Evolutionary conservation across 2,113 vertebrate species (phyloP).

Genomic region (Haemorhous mexicanus): DNA sequence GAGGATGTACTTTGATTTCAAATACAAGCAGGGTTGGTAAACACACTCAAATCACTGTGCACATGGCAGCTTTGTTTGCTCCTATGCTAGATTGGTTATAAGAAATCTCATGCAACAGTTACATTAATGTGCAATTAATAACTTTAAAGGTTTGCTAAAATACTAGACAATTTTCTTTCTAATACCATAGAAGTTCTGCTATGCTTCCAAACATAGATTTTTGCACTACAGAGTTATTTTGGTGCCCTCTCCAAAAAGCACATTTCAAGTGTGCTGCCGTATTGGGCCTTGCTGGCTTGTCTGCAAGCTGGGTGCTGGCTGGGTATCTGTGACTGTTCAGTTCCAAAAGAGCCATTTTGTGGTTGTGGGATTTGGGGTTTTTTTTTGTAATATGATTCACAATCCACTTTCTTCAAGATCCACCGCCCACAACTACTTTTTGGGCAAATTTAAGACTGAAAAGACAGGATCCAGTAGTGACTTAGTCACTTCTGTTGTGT

Average conservation of each 20-base stretch:
- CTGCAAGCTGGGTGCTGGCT: not conserved
- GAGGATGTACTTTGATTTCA: not conserved
- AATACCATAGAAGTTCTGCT: not conserved
- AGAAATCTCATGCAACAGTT: not conserved
- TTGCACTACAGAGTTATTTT: not conserved
- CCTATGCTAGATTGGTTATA: not conserved
- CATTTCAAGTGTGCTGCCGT: not conserved
- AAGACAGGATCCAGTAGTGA: not conserved
- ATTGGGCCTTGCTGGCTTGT: not conserved
- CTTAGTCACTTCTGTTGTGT: constrained; percentile 15
- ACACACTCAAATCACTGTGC: not conserved
- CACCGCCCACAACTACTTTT: not conserved
- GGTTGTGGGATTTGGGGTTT: rapidly evolving
- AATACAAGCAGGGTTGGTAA: not conserved
- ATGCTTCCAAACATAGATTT: not conserved
- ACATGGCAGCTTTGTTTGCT: not conserved
- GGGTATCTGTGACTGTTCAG: not conserved
- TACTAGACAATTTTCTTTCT: not conserved
- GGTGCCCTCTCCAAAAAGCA: not conserved
- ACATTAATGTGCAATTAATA: not conserved
- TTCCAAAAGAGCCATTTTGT: not conserved
- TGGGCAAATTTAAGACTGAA: not conserved
- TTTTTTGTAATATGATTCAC: not conserved
- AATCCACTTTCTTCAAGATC: not conserved
- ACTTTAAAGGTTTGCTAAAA: not conserved